Conservation (phyloP, 2,797 vertebrate genomes). For the Sparidentex hasta region DNA sequence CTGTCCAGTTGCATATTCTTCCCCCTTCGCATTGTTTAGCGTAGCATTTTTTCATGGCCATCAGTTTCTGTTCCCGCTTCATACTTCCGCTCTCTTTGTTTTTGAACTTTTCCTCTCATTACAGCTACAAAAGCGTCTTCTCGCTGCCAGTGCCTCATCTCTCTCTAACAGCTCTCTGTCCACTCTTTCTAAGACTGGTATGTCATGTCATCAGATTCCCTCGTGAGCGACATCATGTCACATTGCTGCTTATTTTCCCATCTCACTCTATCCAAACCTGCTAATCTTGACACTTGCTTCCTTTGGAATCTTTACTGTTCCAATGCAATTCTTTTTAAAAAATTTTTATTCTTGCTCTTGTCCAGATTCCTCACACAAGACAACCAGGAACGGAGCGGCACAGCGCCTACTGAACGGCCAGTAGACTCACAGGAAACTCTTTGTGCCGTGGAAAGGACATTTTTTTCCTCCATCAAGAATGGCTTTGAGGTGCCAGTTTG, state of each 20-base stretch:
- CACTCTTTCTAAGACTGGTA: conserved; percentile 76
- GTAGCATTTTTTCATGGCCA: conserved; percentile 26
- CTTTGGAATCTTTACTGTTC: conserved; percentile 24
- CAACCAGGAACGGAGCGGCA: conserved; percentile 90
- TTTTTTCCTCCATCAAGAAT: conserved; percentile 61
- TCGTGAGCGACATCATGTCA: conserved; percentile 35
- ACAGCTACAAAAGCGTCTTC: conserved; percentile 69
- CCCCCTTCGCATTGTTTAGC: conserved; percentile 18
- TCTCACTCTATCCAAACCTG: conserved; percentile 1
- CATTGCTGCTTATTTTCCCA: conserved; percentile 29
- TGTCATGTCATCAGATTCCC: conserved; percentile 51
- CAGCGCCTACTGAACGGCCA: conserved; percentile 85
- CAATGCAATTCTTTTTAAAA: conserved; percentile 16
- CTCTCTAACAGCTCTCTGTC: conserved; percentile 77
- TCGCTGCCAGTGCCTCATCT: conserved; percentile 66
- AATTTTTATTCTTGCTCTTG: conserved; percentile 75
- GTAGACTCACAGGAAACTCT: conserved; percentile 59
- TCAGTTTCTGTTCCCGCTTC: conserved; percentile 25
- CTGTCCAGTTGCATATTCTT: conserved; percentile 25
- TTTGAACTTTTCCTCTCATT: conserved; percentile 58
- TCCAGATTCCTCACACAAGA: conserved; percentile 94
- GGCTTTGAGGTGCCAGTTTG: conserved; percentile 32
- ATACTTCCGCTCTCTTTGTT: conserved; percentile 19
- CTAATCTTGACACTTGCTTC: background rate
- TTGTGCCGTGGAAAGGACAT: conserved; percentile 47